Base-by-base conservation (phyloP, 2,113 vertebrate genomes). In the Pseudopodoces humilis region DNA sequence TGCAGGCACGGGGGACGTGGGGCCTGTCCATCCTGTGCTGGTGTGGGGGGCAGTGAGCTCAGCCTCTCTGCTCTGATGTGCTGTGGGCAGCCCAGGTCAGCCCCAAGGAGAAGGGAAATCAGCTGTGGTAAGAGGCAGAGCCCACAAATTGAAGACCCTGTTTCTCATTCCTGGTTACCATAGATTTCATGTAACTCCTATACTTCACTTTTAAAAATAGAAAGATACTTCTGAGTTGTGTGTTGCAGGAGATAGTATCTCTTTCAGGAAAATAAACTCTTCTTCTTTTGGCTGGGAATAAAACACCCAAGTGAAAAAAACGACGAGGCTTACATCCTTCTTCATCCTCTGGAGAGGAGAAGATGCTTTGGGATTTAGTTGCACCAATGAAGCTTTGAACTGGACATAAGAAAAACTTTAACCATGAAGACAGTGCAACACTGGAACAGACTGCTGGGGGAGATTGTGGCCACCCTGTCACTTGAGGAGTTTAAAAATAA, bases 171-270 rank as follows among this genome's bases (percentile, higher is more conserved):
- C 64, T 39, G 55, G 18, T 83, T 78, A 83, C 70, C 77, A 56
- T 18, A 91, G 87, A 35, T 72, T 96, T 95, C 92, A 63, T 46
- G 15, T 65, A 86, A 82, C 43, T 69, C 64, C 63, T 31, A 22
- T 56, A 56, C 58, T 88, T 86, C 83, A n/a, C 65, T 89, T 78
- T 58, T 72, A 90, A 92, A 97, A 95, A 94, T 70, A 92, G 94
- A 82, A 82, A 68, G 56, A 55, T 37, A 13, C 43, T 89, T 91
- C 46, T 10, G 25, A 64, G 44, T 28, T 53, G 46, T 33, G 11
- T 64, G 83, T 68, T 86, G 81, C 53, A 64, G 80, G 41, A 68
- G 69, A 75, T 46, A 13, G 43, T 3, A 65, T 74, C 77, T 84
- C 65, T 62, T 69, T 31, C 69, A 11, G 62, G 55, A 87, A 92